Evolutionary conservation across 2,888 invertebrate genomes (phyloP).

Genomic region (Pycnomerus fuliginosus): DNA sequence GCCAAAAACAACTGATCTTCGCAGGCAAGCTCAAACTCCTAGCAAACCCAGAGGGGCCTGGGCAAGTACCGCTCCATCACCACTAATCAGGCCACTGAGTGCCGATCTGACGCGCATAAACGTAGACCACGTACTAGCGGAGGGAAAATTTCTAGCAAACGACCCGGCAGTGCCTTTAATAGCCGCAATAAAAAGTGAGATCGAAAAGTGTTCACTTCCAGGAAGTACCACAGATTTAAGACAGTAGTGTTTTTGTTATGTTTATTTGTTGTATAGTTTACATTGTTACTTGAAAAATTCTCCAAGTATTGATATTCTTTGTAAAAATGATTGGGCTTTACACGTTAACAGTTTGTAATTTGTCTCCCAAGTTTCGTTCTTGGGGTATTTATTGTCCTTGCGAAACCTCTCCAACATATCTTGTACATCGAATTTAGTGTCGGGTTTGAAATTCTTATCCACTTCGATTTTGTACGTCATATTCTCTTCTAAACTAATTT

Average conservation of each 20-base stretch:
- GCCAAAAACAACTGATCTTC: constrained; percentile 48
- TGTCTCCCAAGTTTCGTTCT: constrained; percentile 60
- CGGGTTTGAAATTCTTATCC: constrained; percentile 42
- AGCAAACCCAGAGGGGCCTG: constrained; percentile 55
- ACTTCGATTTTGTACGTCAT: constrained; percentile 20
- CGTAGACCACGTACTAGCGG: constrained; percentile 58
- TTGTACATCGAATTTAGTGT: constrained; percentile 69
- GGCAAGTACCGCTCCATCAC: constrained; percentile 56
- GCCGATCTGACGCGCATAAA: constrained; percentile 62
- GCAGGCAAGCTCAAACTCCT: constrained; percentile 34
- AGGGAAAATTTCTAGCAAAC: constrained; percentile 59
- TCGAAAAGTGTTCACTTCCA: constrained; percentile 50
- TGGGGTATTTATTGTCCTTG: constrained; percentile 60
- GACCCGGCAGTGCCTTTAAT: constrained; percentile 83
- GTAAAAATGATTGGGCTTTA: constrained; percentile 76
- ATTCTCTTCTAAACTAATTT: constrained; percentile 31
- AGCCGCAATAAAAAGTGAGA: constrained; percentile 78
- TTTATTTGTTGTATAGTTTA: no score
- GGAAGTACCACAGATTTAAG: constrained; percentile 42
- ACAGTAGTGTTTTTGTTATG: constrained; percentile 1
- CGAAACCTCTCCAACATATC: constrained; percentile 70
- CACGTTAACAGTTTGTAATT: constrained; percentile 74
- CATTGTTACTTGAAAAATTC: constrained; percentile 64
- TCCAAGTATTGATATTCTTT: constrained; percentile 75
- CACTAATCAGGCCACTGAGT: constrained; percentile 61